These are phyloP conservation scores for Hetaerina americana DNA, from an alignment of 1,140 invertebrate genomes.

Conservation along the genomic window DNA sequence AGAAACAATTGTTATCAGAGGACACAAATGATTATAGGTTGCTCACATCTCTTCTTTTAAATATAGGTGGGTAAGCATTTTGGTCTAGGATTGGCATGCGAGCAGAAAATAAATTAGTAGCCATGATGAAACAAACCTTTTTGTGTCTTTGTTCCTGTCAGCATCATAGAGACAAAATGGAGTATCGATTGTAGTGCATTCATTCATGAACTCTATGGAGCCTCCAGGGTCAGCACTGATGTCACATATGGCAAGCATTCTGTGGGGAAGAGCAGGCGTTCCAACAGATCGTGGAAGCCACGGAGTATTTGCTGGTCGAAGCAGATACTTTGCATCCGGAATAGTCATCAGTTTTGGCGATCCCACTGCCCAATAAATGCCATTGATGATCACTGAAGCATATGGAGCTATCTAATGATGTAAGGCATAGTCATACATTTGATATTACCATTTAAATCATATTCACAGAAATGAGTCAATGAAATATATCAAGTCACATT, in stretches of 20 bases:
- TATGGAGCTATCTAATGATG: conserved; percentile 90
- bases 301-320: conserved; percentile 75
- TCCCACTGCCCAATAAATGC: conserved; percentile 97
- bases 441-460: not conserved
- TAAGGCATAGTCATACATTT: conserved; percentile 3
- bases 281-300: conserved; percentile 80
- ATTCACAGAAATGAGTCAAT: no score
- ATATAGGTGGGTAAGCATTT: no score
- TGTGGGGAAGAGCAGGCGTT: conserved; percentile 78
- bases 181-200: conserved; percentile 98
- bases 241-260: conserved; percentile 87
- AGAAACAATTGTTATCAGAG: no score
- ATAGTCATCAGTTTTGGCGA: conserved; percentile 93
- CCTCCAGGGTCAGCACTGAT: conserved; percentile 98
- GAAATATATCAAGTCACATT: no score
- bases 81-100: no score
- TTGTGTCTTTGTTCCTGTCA: conserved; percentile 91
- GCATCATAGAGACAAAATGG: conserved; percentile 98
- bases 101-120: no score
- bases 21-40: no score
- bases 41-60: no score
- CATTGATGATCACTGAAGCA: conserved; percentile 92
- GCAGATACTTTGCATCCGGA: conserved; percentile 90
- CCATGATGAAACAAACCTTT: conserved; percentile 66
- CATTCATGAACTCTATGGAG: conserved; percentile 99